A percentile compares a stretch with the other conserved stretches of the same genome.
Conservation (phyloP, 2,113 vertebrate genomes). For the Pangasianodon gigas region DNA sequence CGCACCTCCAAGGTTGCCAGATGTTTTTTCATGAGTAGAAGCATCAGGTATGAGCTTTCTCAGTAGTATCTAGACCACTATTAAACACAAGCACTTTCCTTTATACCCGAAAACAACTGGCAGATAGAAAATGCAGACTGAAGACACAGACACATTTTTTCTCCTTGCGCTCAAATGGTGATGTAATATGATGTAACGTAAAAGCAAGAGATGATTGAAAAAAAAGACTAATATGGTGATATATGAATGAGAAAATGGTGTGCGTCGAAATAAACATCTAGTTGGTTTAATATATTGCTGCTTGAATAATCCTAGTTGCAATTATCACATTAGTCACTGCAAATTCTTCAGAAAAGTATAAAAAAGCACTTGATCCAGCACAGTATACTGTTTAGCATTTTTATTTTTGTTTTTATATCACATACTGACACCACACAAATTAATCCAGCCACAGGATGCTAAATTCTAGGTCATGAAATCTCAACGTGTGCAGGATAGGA, state of each 20-base stretch:
- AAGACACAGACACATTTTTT: too few species aligned
- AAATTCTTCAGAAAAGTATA: not conserved
- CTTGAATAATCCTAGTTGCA: not conserved
- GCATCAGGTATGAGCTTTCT: not conserved
- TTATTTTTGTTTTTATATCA: not conserved
- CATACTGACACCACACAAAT: not conserved
- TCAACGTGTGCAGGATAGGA: not conserved
- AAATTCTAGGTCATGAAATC: not conserved
- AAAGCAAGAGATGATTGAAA: not conserved
- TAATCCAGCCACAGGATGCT: not conserved
- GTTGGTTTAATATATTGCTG: not conserved
- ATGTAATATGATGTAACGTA: not conserved
- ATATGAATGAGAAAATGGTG: not conserved
- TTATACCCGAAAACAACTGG: too few species aligned
- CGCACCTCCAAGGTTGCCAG: not conserved
- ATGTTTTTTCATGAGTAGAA: not conserved
- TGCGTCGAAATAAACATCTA: not conserved
- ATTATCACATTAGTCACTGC: not conserved
- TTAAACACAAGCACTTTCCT: not conserved
- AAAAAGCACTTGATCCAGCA: not conserved
- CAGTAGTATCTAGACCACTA: not conserved
- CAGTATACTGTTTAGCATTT: not conserved
- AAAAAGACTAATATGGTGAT: not conserved
- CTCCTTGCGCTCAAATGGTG: not conserved
- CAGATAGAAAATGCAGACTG: not conserved